phyloP scores from a whole-genome alignment of 2,113 vertebrate species.

The Pao palembangensis region DNA sequence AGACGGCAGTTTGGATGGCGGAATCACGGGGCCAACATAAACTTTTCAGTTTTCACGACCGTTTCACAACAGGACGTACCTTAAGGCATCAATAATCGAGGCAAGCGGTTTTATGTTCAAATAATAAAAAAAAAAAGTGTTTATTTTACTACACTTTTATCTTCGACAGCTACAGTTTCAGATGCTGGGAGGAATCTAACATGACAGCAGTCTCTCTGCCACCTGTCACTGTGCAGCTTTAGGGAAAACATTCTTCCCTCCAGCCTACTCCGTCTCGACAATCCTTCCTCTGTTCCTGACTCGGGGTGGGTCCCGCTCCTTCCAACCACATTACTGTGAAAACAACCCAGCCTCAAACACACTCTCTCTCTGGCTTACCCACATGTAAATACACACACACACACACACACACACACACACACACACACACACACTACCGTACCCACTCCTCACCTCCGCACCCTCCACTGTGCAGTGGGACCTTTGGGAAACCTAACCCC shows the following conservation, averaged over 20 bases:
- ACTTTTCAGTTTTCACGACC: slow-evolving; percentile 24
- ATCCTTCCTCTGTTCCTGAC: slow-evolving; percentile 71
- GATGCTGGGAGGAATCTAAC: slow-evolving; percentile 28
- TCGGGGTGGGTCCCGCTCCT: slow-evolving; percentile 68
- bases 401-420: slow-evolving; percentile 42
- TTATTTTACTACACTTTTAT: slow-evolving; percentile 31
- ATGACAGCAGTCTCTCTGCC: slow-evolving; percentile 62
- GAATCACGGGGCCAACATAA: slow-evolving; percentile 26
- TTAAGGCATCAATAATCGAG: slow-evolving; percentile 16
- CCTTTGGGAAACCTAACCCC: slow-evolving; percentile 65
- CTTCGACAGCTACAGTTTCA: slow-evolving; percentile 26
- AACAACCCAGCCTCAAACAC: slow-evolving; percentile 72
- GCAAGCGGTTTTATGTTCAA: slow-evolving; percentile 7
- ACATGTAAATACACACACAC: slow-evolving; percentile 57
- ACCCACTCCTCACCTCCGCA: slow-evolving; percentile 60
- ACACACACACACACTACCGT: slow-evolving; percentile 50
- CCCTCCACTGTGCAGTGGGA: slow-evolving; percentile 53
- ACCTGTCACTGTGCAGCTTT: slow-evolving; percentile 65
- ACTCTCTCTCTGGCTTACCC: slow-evolving; percentile 54
- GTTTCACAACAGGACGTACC: slow-evolving; percentile 16
- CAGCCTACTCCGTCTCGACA: slow-evolving; percentile 62
- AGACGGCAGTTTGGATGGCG: slow-evolving; percentile 45
- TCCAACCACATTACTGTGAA: slow-evolving; percentile 67
- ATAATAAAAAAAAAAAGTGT: slow-evolving; percentile 21
- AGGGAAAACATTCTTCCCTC: slow-evolving; percentile 51